phyloP scores from a whole-genome alignment of 2,888 invertebrate genomes.

The Dicyrtomina minuta region DNA sequence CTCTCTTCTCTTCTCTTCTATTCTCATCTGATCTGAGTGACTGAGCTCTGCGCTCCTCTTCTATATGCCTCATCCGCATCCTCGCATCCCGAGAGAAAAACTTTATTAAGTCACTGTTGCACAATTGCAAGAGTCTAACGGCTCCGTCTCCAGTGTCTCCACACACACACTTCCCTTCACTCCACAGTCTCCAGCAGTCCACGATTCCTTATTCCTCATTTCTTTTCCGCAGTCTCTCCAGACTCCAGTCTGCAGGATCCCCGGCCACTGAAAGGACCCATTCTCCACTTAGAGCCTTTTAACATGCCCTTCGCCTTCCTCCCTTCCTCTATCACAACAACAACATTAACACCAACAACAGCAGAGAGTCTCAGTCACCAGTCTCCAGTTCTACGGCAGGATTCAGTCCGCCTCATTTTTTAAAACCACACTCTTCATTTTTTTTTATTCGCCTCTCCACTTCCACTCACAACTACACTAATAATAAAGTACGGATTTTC shows the following conservation, averaged over 20 bases:
- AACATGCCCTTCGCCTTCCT: conserved; percentile 26
- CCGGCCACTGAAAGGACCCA: conserved; percentile 24
- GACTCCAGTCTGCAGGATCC: conserved; percentile 23
- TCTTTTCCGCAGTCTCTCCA: conserved; percentile 8
- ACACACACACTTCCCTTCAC: too few species aligned
- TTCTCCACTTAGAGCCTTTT: neutral
- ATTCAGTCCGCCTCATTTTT: conserved; percentile 10
- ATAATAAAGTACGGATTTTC: neutral
- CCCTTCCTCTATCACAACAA: conserved; percentile 33
- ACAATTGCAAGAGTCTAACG: too few species aligned
- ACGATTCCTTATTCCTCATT: conserved; percentile 3
- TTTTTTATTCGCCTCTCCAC: neutral
- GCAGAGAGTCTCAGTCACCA: neutral
- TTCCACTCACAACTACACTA: neutral
- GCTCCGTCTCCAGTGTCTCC: too few species aligned
- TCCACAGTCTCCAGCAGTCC: too few species aligned
- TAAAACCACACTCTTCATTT: neutral
- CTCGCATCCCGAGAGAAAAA: too few species aligned
- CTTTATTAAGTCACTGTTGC: too few species aligned
- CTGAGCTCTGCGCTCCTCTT: too few species aligned
- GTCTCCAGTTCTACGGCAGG: too few species aligned
- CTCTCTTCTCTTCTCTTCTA: too few species aligned
- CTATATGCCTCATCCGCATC: too few species aligned
- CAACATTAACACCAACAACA: conserved; percentile 10
- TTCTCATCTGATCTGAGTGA: too few species aligned